phyloP scores from a whole-genome alignment of 2,113 vertebrate species.

The Forbesichthys agassizii region DNA sequence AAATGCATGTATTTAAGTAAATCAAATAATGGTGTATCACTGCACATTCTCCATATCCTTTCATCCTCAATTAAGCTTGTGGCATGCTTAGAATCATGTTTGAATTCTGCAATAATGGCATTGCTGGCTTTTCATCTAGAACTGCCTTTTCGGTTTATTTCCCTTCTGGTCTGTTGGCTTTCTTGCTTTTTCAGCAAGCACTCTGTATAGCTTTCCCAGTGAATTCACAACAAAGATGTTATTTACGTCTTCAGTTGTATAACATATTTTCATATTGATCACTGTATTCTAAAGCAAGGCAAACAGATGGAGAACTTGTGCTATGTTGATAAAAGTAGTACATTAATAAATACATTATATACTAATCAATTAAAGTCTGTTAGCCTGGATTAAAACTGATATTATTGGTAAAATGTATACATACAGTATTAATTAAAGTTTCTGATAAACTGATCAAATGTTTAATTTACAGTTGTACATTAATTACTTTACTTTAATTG shows the following conservation, averaged over 20 bases:
- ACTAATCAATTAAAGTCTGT: too few species aligned
- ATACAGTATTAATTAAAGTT: too few species aligned
- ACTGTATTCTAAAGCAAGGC: neutral
- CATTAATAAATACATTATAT: neutral
- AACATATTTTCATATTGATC: too few species aligned
- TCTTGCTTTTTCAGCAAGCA: constrained; percentile 34
- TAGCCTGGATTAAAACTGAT: too few species aligned
- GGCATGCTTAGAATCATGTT: constrained; percentile 17
- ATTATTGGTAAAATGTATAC: too few species aligned
- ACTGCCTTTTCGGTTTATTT: constrained; percentile 35
- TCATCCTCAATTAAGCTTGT: too few species aligned
- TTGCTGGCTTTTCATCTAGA: constrained; percentile 51
- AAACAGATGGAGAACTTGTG: constrained; percentile 24
- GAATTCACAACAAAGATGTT: constrained; percentile 16
- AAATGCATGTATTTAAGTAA: too few species aligned
- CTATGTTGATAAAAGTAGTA: constrained; percentile 6
- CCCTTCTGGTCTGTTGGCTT: constrained; percentile 42
- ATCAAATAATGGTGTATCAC: constrained; percentile 24
- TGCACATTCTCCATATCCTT: too few species aligned
- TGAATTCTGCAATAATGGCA: constrained; percentile 55
- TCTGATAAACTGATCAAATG: too few species aligned
- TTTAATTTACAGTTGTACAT: too few species aligned
- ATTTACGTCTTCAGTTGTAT: too few species aligned
- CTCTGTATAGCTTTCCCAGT: constrained; percentile 14
- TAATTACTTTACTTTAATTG: too few species aligned